Base-by-base conservation (phyloP, 2,888 invertebrate genomes). In the Pachymerium ferrugineum region DNA sequence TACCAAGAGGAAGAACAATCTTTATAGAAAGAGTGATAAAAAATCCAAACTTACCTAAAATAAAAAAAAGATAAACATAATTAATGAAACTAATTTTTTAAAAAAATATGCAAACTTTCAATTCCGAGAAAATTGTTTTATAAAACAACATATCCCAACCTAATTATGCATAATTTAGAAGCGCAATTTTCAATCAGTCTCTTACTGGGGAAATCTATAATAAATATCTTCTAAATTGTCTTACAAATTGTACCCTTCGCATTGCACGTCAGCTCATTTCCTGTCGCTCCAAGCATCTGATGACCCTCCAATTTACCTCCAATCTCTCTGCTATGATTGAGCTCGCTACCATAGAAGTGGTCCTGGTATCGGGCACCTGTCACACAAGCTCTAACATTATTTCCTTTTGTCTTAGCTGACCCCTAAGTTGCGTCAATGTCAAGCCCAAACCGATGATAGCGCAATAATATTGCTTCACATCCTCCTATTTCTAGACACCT, bases 211-310 rank as follows among this genome's bases (percentile, higher is more conserved):
- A 47, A 47, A 47, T 47, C 47, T 47, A 47, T 47, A 47, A 6
- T 22, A 47, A 47, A 47, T n/a, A 47, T 47, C 47, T 22, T 16
- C 47, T 47, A 47, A 47, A 47, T 47, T 47, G 47, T 47, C 47
- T 47, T 47, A 47, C 47, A 47, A 47, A 47, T 47, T 47, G 47
- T 19, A 47, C n/a, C 47, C 47, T 47, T 16, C 22, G 47, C 47
- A 47, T 47, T 47, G 47, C 47, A 47, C 47, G 47, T 47, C 47
- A 47, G 47, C 47, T 47, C 47, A 47, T 47, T 47, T 47, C 47
- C 47, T 47, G 47, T 47, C 47, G 47, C 47, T 47, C 22, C 47
- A 19, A 47, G 47, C 47, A 47, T 47, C 47, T 47, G 47, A 47
- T 47, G 47, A 47, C 47, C 47, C 47, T 47, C 47, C 47, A 47